Conservation (phyloP, 30 jellyfish, hydroid and myxozoan species). For the Clytia hemisphaerica region DNA sequence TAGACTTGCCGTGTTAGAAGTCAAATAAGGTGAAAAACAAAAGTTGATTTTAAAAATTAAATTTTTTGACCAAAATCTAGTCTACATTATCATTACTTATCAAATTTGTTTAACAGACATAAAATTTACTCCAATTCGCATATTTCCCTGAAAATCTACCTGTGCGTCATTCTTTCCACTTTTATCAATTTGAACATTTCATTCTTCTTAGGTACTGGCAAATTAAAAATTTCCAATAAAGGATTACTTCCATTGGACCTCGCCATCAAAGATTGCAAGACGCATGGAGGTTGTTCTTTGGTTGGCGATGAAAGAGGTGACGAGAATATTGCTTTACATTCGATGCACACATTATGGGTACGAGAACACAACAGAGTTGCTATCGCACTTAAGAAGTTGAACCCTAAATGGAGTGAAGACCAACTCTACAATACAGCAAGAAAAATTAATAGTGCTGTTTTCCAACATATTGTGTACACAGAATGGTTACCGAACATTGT, state of each 20-base stretch:
- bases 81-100: too few species aligned
- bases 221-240: not conserved
- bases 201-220: not conserved
- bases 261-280: not conserved
- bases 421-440: conserved; percentile 18
- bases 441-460: conserved; percentile 30
- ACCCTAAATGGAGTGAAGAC: conserved; percentile 24
- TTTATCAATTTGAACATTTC: too few species aligned
- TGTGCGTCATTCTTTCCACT: too few species aligned
- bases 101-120: too few species aligned
- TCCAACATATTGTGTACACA: conserved; percentile 12
- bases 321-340: conserved; percentile 12
- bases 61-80: too few species aligned
- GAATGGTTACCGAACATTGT: conserved; percentile 13
- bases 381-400: not conserved
- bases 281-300: not conserved
- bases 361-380: conserved; percentile 45
- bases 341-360: conserved; percentile 33
- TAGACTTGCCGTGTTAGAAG: too few species aligned
- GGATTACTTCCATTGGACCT: too few species aligned
- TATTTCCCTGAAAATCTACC: too few species aligned
- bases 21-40: too few species aligned
- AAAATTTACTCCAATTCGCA: too few species aligned
- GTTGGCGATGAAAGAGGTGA: conserved; percentile 39
- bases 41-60: too few species aligned